Evolutionary conservation across 1,140 invertebrate genomes (phyloP).

Genomic region (Bombus superbus): DNA sequence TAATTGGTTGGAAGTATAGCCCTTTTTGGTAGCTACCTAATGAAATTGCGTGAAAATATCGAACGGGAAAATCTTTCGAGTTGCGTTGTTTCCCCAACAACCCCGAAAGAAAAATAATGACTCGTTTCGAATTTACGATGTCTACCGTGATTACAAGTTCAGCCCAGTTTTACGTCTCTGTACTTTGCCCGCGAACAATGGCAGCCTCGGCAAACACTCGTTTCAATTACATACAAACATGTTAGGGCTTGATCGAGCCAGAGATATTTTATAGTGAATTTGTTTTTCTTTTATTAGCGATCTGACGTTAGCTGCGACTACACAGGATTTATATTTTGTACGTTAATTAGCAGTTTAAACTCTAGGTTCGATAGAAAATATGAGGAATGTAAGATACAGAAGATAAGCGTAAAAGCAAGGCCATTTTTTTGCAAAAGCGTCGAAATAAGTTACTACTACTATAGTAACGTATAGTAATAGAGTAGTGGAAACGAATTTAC

Average conservation of each 20-base stretch:
- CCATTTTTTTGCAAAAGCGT: background rate
- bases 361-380: background rate
- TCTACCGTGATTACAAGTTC: constrained; percentile 24
- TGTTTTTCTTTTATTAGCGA: background rate
- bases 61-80: background rate
- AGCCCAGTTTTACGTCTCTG: constrained; percentile 4
- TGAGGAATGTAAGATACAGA: background rate
- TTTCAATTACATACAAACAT: constrained; percentile 11
- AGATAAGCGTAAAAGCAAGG: background rate
- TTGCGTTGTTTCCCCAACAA: background rate
- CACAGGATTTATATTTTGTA: no score
- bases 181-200: background rate
- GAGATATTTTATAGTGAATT: background rate
- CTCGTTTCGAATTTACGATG: constrained; percentile 30
- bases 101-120: constrained; percentile 10
- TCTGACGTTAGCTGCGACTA: background rate
- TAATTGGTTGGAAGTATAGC: background rate
- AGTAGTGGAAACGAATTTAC: background rate
- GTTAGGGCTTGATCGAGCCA: background rate
- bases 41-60: constrained; percentile 10
- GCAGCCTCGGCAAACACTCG: background rate
- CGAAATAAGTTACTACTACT: background rate
- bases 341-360: background rate
- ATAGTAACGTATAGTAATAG: no score
- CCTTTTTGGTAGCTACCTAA: background rate